Base-by-base conservation (phyloP, 2,113 vertebrate species). In the Petroica traversi region DNA sequence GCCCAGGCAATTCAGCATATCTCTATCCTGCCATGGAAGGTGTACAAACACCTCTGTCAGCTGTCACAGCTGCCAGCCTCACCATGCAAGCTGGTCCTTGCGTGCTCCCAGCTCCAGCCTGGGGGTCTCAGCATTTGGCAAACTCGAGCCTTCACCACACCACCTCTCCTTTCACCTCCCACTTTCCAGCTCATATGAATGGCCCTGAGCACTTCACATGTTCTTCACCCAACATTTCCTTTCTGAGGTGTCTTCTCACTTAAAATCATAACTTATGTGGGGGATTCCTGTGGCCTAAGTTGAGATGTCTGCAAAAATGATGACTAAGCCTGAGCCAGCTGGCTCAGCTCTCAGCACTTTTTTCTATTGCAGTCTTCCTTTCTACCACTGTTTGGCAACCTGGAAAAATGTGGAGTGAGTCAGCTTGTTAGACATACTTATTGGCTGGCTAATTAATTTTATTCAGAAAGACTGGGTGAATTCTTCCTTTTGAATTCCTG, bases 301-400 rank as follows among this genome's bases (percentile, higher is more conserved):
- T 73, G 58, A 58, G 58, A 49, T 41, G 54, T 49, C 71, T 95
- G 51, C 63, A 80, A 29, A 80, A 81, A 9, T 34, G 49, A 77
- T 75, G 69, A 85, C 67, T 94, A 79, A 93, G 31, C 46, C 58
- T 23, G 29, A 83, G 67, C 84, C 93, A 89, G 80, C 75, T 95
- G 92, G 71, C 33, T 26, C 1, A 8, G 49, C 69, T 91, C 31
- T 46, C 8, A 9, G n/a, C 31, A 78, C 64, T 62, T 61, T 34
- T 69, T 77, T 77, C 82, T 93, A 0, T 45, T 5, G 1, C 45
- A 73, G 22, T 54, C 29, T 45, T 83, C 29, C 41, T 69, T 95
- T 88, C 91, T 58, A 55, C 55, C 3, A 4, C 62, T 92, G 20
- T 62, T 91, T 88, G 89, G 62, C 49, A 85, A 20, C 45, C 81